Base-by-base conservation (phyloP, 2,797 vertebrate species). In the Urosaurus nigricauda region DNA sequence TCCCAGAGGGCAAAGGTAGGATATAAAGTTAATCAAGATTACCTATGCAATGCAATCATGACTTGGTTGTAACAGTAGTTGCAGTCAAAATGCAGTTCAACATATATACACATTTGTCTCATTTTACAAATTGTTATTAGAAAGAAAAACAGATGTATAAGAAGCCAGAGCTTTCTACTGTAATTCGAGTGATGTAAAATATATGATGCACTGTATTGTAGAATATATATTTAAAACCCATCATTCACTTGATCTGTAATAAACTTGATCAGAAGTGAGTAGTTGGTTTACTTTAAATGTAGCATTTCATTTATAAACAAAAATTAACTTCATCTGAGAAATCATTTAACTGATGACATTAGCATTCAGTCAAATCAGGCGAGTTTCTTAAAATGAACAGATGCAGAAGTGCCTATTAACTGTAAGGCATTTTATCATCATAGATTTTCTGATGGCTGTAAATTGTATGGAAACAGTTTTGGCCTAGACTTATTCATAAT, bases 231-330 rank as follows among this genome's bases (percentile, higher is more conserved):
- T 93, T 88, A 2, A 90, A 90, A 93, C 40, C 47, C 56, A 94
- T 94, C 79, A 88, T 89, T 68, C 58, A 90, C 16, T 65, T 86
- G 87, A 91, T 89, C 96, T 94, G 92, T 89, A 95, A 92, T 87
- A 92, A 94, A 51, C n/a, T 83, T 83, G 13, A 1, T 86, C 14
- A 40, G 56, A 79, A 85, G 40, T 58, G 90, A 84, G 51, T 14
- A 77, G 90, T 78, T 0, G 58, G 43, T 89, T 88, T 92, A 32
- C 79, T 0, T 1, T 63, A 60, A 81, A 91, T 87, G 1, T 84
- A 90, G 78, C 65, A 40, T 82, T 85, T 32, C 68, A 43, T 53
- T 29, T 47, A 80, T 2, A 92, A 93, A 90, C 37, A 11, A 92
- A 85, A 91, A 90, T 78, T 5, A 56, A 43, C 26, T 79, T 70